Evolutionary conservation across 2,888 invertebrate genomes (phyloP).

Genomic region (Rhimphoctona megacephalus): DNA sequence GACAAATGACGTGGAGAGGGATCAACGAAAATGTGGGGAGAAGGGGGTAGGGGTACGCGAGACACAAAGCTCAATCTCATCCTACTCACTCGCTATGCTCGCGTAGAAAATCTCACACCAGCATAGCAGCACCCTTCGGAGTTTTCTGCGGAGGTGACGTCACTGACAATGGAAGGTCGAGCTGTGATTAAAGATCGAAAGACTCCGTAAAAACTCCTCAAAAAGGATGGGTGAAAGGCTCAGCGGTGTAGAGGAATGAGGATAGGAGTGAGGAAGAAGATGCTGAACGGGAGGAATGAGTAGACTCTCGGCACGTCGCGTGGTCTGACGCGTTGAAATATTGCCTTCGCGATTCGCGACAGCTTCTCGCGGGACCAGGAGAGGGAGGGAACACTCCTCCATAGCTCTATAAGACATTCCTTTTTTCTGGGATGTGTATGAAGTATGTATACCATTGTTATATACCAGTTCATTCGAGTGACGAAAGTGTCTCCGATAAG

Average conservation of each 20-base stretch:
- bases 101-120: constrained; percentile 17
- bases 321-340: constrained; percentile 78
- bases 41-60: constrained; percentile 43
- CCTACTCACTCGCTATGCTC: constrained; percentile 22
- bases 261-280: constrained; percentile 25
- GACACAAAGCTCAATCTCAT: constrained; percentile 67
- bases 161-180: constrained; percentile 84
- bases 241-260: constrained; percentile 17
- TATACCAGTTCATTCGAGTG: neutral
- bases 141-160: constrained; percentile 81
- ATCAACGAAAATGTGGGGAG: constrained; percentile 71
- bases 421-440: constrained; percentile 8
- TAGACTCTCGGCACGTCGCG: constrained; percentile 59
- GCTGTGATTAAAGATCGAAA: constrained; percentile 84
- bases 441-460: neutral
- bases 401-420: constrained; percentile 49
- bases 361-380: constrained; percentile 73
- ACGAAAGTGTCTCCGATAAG: neutral
- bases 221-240: constrained; percentile 74
- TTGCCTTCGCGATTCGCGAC: constrained; percentile 82
- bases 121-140: constrained; percentile 75
- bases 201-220: constrained; percentile 83
- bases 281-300: constrained; percentile 55
- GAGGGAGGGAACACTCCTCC: constrained; percentile 62
- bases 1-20: constrained; percentile 83